Evolutionary conservation across 2,888 invertebrate genomes (phyloP).

Genomic region (Acleris cristana): DNA sequence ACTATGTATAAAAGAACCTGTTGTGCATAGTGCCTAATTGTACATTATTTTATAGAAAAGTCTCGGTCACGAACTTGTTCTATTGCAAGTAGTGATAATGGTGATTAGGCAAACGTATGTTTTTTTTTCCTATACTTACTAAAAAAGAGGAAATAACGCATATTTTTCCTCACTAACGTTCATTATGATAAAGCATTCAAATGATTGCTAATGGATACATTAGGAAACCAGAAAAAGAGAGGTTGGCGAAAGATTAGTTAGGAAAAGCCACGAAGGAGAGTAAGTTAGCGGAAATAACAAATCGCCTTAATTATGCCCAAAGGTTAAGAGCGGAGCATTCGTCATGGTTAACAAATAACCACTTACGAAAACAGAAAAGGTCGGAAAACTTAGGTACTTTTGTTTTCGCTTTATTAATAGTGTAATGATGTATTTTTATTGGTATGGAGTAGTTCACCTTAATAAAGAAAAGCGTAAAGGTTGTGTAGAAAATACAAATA

Average conservation of each 20-base stretch:
- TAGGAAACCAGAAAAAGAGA: slow-evolving; percentile 2
- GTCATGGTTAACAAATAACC: slow-evolving; percentile 35
- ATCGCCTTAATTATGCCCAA: slow-evolving; percentile 33
- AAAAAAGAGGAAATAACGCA: no score
- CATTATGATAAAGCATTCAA: neutral
- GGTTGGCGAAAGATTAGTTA: slow-evolving; percentile 20
- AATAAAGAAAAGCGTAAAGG: neutral
- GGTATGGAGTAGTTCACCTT: slow-evolving; percentile 1
- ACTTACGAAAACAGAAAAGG: slow-evolving; percentile 31
- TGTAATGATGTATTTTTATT: slow-evolving; percentile 1
- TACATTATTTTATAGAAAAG: no score
- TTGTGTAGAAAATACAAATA: no score
- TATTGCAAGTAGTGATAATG: no score
- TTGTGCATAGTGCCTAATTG: no score
- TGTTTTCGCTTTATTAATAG: slow-evolving; percentile 21
- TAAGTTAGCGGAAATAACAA: slow-evolving; percentile 34
- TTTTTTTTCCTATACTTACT: no score
- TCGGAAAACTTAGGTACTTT: slow-evolving; percentile 20
- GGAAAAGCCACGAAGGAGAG: slow-evolving; percentile 27
- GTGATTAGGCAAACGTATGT: no score
- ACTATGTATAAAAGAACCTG: no score
- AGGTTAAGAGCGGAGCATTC: slow-evolving; percentile 30
- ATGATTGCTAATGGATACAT: slow-evolving; percentile 11
- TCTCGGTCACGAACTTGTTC: no score
- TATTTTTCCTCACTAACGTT: no score